Base-by-base conservation (phyloP, 2,888 invertebrate genomes). In the Apamea crenata region DNA sequence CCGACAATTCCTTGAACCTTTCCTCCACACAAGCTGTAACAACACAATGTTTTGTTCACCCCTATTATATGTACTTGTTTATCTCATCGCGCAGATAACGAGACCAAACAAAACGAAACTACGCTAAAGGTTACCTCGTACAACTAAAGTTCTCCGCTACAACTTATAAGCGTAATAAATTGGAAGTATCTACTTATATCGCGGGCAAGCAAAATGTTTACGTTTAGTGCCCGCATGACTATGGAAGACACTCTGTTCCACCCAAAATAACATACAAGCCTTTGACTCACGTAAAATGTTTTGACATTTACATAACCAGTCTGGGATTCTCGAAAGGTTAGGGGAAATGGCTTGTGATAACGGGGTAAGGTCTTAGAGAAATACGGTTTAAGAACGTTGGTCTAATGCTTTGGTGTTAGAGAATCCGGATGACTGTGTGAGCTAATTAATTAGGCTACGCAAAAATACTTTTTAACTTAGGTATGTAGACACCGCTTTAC, bases 201-300 rank as follows among this genome's bases (percentile, higher is more conserved):
- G 80, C 69, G 53, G 77, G 29, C 81, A 75, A 84, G 69, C 80
- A 80, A 76, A 88, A 83, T 82, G 83, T 84, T 81, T 76, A 59
- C 74, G 82, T 85, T 81, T 80, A 83, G 83, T 74, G 68, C 89
- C 90, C 89, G 85, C 84, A 90, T 90, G 77, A 83, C 81, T 84
- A 84, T 83, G 79, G 87, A 80, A 90, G 83, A 81, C 82, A 83
- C 66, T 82, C 69, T 70, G 77, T 82, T 72, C 44, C 78, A 74
- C 78, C 83, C 84, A 69, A 85, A 77, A 83, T 83, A 87, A 83
- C 77, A 73, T 80, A 71, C 77, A 83, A 76, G 74, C 81, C 85
- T 87, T 80, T 87, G 77, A 69, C 56, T 80, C 70, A 70, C 63
- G 66, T 72, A 74, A 66, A 80, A 87, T 80, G 80, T 79, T 77